phyloP scores from a whole-genome alignment of 1,140 invertebrate species.

The Drosophila orosa region DNA sequence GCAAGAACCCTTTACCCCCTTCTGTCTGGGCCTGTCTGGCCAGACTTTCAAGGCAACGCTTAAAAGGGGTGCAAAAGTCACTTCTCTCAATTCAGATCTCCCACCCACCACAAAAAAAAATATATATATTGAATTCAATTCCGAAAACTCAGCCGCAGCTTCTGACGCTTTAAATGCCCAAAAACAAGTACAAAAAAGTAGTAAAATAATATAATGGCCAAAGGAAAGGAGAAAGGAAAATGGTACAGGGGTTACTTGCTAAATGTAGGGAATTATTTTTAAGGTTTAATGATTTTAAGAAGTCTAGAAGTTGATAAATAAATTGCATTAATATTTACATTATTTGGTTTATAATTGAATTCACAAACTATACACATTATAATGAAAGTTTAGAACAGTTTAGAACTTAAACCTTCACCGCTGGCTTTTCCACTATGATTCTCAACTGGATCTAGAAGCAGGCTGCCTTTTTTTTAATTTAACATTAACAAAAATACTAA shows the following conservation, averaged over 20 bases:
- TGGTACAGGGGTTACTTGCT: background rate
- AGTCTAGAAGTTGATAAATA: background rate
- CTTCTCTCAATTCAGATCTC: conserved; percentile 13
- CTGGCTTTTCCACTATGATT: no score
- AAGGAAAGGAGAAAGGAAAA: conserved; percentile 5
- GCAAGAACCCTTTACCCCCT: conserved; percentile 27
- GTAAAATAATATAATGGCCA: conserved; percentile 22
- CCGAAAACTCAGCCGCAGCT: conserved; percentile 52
- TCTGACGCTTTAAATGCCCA: conserved; percentile 47
- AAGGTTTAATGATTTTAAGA: background rate
- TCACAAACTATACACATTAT: no score
- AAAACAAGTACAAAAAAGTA: conserved; percentile 23
- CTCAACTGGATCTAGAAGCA: no score
- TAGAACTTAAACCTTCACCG: no score
- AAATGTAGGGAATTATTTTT: background rate
- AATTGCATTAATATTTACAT: no score
- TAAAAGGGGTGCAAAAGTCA: conserved; percentile 63
- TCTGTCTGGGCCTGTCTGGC: conserved; percentile 44
- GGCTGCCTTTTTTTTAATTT: no score
- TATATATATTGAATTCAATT: conserved; percentile 74
- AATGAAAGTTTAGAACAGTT: no score
- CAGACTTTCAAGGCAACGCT: conserved; percentile 40
- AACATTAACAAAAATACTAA: no score
- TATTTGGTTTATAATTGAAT: background rate
- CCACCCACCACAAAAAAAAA: conserved; percentile 40